These are phyloP conservation scores for Corydoras sp. DNA, from an alignment of 2,113 vertebrate species.

Conservation along the genomic window DNA sequence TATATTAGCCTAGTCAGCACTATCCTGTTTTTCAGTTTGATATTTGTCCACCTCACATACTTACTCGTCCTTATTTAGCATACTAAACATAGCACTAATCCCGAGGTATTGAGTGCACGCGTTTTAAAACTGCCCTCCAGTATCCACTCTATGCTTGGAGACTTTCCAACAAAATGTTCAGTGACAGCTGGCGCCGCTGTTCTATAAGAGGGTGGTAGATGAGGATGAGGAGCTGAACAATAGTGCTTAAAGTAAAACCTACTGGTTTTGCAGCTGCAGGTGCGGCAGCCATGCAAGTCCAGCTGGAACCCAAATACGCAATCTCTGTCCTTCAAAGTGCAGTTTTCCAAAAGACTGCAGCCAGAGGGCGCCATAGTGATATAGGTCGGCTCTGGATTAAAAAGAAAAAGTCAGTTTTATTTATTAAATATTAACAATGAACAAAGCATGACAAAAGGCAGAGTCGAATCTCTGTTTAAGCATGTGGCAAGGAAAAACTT, in stretches of 20 bases:
- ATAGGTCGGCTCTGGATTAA: slow-evolving; percentile 74
- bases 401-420: slow-evolving; percentile 27
- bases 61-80: slow-evolving; percentile 10
- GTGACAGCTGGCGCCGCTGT: slow-evolving; percentile 18
- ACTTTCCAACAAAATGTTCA: slow-evolving; percentile 18
- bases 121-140: slow-evolving; percentile 19
- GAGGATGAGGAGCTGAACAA: slow-evolving; percentile 6
- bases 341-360: slow-evolving; percentile 72
- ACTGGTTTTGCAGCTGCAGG: slow-evolving; percentile 81
- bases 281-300: slow-evolving; percentile 73
- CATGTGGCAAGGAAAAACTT: too few species aligned
- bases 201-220: background rate
- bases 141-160: slow-evolving; percentile 29
- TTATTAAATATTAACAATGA: too few species aligned
- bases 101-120: slow-evolving; percentile 7
- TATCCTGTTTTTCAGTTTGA: slow-evolving; percentile 14
- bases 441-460: too few species aligned
- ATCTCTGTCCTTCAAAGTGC: slow-evolving; percentile 73
- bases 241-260: slow-evolving; percentile 38
- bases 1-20: slow-evolving; percentile 12
- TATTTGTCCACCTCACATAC: slow-evolving; percentile 7
- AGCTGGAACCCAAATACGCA: slow-evolving; percentile 75
- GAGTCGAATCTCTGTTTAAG: too few species aligned
- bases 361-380: slow-evolving; percentile 81
- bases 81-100: slow-evolving; percentile 29